Evolutionary conservation across 2,113 vertebrate species (phyloP), one percentile per base, ranked within the genome.

Genomic region (Marmota flaviventris): DNA sequence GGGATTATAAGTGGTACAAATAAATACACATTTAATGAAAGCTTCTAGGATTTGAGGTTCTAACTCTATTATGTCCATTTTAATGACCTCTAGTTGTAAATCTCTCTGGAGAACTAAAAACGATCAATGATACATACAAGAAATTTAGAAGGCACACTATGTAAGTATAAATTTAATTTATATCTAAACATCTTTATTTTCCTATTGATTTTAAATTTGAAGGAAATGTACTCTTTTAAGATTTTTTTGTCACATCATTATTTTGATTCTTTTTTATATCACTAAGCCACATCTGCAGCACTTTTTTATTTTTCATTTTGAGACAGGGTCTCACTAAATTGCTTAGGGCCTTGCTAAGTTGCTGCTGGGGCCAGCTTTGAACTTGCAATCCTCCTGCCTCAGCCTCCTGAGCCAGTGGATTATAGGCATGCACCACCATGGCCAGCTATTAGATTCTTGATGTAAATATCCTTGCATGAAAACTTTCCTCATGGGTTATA

Each of bases 11-110:
- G 61, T 53, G 73, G 58, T 37, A 63, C 76, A 94, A 96, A 65
- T 78, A 78, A 72, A 51, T 75, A 63, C 56, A 83, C 5, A 42
- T 96, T 96, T 53, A 91, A 69, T 45, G 16, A 92, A 94, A 88
- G 18, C 69, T 24, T 95, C 51, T 88, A 84, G 29, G 51, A 69
- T 87, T 48, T 39, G 45, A 86, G 11, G 9, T 93, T 85, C 63
- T 94, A 58, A 73, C 61, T 45, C 2, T 4, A 79, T 42, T 29
- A 0, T 61, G 32, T 92, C 24, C 72, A 82, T 82, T 63, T 86
- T 72, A 63, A 72, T 94, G 42, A 85, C 69, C n/a, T 86, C 18
- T 78, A 13, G 14, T 7, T 89, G 4, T 93, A 73, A 89, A 93
- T 91, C 65, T 78, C 37, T 75, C 25, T 82, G 63, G 45, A 87